phyloP scores from a whole-genome alignment of 2,113 vertebrate genomes.

The Amphiprion percula region DNA sequence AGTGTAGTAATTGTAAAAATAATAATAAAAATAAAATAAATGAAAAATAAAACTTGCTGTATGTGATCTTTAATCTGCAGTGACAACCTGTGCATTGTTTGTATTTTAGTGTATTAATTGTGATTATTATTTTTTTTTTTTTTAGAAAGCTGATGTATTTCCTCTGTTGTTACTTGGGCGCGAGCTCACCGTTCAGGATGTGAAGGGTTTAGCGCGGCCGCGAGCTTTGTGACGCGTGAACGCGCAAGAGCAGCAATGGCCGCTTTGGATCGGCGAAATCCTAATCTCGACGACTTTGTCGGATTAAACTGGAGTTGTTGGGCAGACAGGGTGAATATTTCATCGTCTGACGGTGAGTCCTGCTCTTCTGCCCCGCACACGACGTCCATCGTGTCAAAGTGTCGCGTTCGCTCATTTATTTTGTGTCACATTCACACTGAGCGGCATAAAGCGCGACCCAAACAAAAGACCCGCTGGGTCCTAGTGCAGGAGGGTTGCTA shows the following conservation, averaged over 20 bases:
- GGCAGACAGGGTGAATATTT: constrained; percentile 85
- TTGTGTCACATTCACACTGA: constrained; percentile 40
- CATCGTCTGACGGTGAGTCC: constrained; percentile 86
- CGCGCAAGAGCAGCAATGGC: constrained; percentile 91
- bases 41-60: too few species aligned
- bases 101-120: too few species aligned
- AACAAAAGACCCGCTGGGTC: constrained; percentile 91
- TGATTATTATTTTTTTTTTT: too few species aligned
- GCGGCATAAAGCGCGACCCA: constrained; percentile 78
- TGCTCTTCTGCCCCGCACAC: constrained; percentile 9
- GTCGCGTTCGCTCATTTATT: constrained; percentile 51
- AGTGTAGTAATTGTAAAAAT: too few species aligned
- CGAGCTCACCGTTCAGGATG: background rate
- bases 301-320: constrained; percentile 92
- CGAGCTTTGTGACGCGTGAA: constrained; percentile 74
- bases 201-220: constrained; percentile 50
- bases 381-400: background rate
- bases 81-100: too few species aligned
- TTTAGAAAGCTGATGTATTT: background rate
- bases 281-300: constrained; percentile 89
- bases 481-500: constrained; percentile 82
- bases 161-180: background rate
- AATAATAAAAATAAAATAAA: too few species aligned
- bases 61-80: too few species aligned
- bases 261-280: constrained; percentile 89